A percentile compares a stretch with the other conserved stretches of the same genome.
phyloP scores from a whole-genome alignment of 2,888 invertebrate species.

The Anthrax anthrax region DNA sequence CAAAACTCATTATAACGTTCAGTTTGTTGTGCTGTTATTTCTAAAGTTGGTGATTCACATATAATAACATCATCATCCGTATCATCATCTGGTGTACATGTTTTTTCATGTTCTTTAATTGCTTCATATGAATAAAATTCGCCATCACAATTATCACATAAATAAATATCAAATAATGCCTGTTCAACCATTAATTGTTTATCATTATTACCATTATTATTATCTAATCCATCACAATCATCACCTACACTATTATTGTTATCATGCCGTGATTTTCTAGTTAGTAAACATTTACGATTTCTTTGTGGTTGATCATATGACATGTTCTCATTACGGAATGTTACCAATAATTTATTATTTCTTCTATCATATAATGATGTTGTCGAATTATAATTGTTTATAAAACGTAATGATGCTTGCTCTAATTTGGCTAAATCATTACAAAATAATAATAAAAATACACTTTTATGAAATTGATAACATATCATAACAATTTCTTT shows the following conservation, averaged over 20 bases:
- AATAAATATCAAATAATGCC: conserved; percentile 48
- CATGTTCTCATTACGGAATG: conserved; percentile 62
- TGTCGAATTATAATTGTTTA: conserved; percentile 57
- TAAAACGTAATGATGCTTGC: conserved; percentile 47
- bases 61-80: conserved; percentile 30
- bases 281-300: conserved; percentile 35
- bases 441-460: conserved; percentile 54
- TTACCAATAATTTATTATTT: conserved; percentile 51
- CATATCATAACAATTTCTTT: conserved; percentile 52
- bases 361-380: conserved; percentile 54
- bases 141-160: conserved; percentile 62
- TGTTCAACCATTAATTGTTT: conserved; percentile 41
- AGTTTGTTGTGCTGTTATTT: not conserved
- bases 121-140: conserved; percentile 46
- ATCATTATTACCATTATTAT: not conserved
- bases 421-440: conserved; percentile 52
- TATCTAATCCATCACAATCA: too few relatives aligned
- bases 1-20: conserved; percentile 23
- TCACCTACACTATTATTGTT: conserved; percentile 24
- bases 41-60: conserved; percentile 32
- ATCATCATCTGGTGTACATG: conserved; percentile 31
- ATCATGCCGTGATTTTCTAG: conserved; percentile 27
- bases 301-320: conserved; percentile 32
- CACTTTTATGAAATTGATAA: conserved; percentile 56
- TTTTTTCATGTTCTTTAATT: conserved; percentile 39